Evolutionary conservation across 2,888 invertebrate genomes (phyloP).

Genomic region (Pegoplata infirma): DNA sequence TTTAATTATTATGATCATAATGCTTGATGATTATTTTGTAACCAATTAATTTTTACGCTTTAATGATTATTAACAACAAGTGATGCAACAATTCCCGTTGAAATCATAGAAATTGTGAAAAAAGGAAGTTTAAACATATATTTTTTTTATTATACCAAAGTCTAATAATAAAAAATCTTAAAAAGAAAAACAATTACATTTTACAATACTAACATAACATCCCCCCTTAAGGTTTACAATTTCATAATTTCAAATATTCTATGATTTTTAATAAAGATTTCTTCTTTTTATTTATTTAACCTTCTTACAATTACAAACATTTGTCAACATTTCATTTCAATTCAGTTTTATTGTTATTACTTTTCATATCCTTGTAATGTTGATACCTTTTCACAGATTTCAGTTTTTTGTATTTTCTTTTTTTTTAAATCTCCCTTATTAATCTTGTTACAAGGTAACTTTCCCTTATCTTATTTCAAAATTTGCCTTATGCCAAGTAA

Average conservation of each 20-base stretch:
- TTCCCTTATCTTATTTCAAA: not conserved
- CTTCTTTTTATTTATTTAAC: constrained; percentile 54
- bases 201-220: not conserved
- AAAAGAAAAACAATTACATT: not conserved
- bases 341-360: constrained; percentile 11
- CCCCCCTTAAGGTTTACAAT: constrained; percentile 12
- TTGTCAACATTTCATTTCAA: constrained; percentile 62
- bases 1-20: constrained; percentile 53
- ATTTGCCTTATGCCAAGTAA: too few species aligned
- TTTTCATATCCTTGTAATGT: constrained; percentile 27
- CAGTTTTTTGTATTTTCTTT: not conserved
- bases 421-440: constrained; percentile 40
- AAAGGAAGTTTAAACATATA: not conserved
- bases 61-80: constrained; percentile 61
- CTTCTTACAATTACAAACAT: constrained; percentile 62
- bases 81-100: constrained; percentile 40
- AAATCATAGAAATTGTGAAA: not conserved
- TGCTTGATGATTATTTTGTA: constrained; percentile 60
- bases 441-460: constrained; percentile 23
- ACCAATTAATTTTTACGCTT: constrained; percentile 63
- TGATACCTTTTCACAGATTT: constrained; percentile 15
- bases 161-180: not conserved
- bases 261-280: constrained; percentile 20
- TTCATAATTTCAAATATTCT: constrained; percentile 32
- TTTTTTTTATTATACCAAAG: not conserved